These are phyloP conservation scores for Solenopsis fugax DNA, from an alignment of 1,140 invertebrate species.

Conservation along the genomic window DNA sequence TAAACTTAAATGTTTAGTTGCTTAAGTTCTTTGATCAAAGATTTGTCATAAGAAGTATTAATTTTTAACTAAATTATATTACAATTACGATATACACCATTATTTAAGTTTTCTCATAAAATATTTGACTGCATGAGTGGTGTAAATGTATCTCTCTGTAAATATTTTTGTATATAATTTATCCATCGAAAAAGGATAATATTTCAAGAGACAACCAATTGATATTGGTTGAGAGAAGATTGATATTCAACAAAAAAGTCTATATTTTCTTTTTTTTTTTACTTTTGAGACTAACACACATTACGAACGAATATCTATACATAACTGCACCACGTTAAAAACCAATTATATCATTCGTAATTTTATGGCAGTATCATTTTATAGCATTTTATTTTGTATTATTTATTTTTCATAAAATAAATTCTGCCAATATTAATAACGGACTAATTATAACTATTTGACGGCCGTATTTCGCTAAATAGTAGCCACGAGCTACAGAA, in stretches of 20 bases:
- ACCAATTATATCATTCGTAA: neutral
- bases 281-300: conserved; percentile 59
- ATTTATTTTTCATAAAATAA: conserved; percentile 31
- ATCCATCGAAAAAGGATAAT: conserved; percentile 69
- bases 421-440: conserved; percentile 67
- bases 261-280: conserved; percentile 58
- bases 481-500: conserved; percentile 20
- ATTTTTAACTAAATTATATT: conserved; percentile 80
- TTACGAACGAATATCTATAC: conserved; percentile 58
- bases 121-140: conserved; percentile 72
- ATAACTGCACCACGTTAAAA: conserved; percentile 64
- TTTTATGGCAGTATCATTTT: conserved; percentile 10
- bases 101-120: conserved; percentile 68
- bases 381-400: neutral
- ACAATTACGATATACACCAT: conserved; percentile 36
- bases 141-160: conserved; percentile 79
- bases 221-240: conserved; percentile 70
- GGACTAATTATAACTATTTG: conserved; percentile 64
- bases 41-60: conserved; percentile 79
- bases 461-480: conserved; percentile 44
- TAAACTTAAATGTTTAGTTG: conserved; percentile 58
- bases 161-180: conserved; percentile 82
- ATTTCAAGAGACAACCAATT: conserved; percentile 72
- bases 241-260: conserved; percentile 46
- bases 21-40: conserved; percentile 81